Percentiles rank a stretch among this genome's conserved stretches.
phyloP scores from a whole-genome alignment of 2,888 invertebrate genomes.

The Anagyrus pseudococci region DNA sequence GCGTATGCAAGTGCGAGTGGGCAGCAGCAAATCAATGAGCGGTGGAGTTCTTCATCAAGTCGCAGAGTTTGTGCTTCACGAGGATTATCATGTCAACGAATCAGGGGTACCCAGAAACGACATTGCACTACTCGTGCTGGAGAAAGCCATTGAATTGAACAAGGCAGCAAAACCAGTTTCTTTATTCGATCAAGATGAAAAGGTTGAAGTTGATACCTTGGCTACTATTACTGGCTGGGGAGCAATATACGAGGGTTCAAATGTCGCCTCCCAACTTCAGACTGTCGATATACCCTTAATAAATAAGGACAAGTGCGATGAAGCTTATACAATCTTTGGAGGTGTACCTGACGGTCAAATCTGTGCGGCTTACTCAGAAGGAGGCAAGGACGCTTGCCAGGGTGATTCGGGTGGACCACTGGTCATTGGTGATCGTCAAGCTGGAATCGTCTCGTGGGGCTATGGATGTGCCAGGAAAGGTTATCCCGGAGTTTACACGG shows the following conservation, averaged over 20 bases:
- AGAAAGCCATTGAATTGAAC: constrained; percentile 61
- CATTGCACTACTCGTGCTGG: constrained; percentile 65
- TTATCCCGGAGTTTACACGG: constrained; percentile 62
- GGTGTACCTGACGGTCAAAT: constrained; percentile 58
- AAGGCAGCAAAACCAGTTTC: constrained; percentile 60
- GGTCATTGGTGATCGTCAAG: constrained; percentile 42
- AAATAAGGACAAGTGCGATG: constrained; percentile 61
- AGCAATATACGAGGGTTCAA: constrained; percentile 24
- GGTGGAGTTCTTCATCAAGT: constrained; percentile 36
- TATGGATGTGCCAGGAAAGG: constrained; percentile 65
- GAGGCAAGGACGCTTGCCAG: constrained; percentile 62
- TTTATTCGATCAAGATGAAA: constrained; percentile 56
- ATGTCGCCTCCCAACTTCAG: constrained; percentile 55
- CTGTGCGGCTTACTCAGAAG: constrained; percentile 67
- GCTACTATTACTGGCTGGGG: constrained; percentile 50
- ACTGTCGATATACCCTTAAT: constrained; percentile 67
- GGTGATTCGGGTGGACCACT: constrained; percentile 54
- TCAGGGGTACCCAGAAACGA: constrained; percentile 56
- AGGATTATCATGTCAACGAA: constrained; percentile 8
- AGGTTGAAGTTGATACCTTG: constrained; percentile 26
- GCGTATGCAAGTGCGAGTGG: constrained; percentile 53
- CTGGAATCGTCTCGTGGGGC: constrained; percentile 61
- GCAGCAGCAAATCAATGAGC: constrained; percentile 15
- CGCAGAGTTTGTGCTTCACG: constrained; percentile 34
- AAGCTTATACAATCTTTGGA: constrained; percentile 57